A percentile compares a stretch with the other conserved stretches of the same genome.
Evolutionary conservation across 2,888 invertebrate species (phyloP).

Genomic region (Polymixis flavicincta): DNA sequence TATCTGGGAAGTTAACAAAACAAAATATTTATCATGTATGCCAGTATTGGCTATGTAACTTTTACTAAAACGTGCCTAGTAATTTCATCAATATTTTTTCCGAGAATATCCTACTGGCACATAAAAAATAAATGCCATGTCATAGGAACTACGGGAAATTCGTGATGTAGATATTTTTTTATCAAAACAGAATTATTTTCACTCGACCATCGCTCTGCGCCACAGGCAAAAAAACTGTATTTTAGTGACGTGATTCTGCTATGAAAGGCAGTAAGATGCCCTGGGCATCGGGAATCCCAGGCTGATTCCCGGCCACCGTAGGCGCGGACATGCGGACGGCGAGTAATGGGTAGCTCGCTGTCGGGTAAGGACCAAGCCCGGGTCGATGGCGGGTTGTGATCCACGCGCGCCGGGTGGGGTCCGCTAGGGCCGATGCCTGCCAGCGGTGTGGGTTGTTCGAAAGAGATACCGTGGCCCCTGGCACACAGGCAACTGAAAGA

Average conservation of each 20-base stretch:
- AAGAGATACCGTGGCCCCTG: too few species aligned
- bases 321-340: too few species aligned
- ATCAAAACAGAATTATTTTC: slow-evolving; percentile 11
- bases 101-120: neutral
- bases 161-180: slow-evolving; percentile 24
- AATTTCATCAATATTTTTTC: neutral
- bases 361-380: too few species aligned
- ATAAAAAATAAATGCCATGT: slow-evolving; percentile 12
- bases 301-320: too few species aligned
- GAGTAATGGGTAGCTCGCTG: too few species aligned
- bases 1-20: neutral
- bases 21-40: neutral
- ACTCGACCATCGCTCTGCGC: neutral
- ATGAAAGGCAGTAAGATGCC: too few species aligned
- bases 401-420: too few species aligned
- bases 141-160: neutral
- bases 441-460: too few species aligned
- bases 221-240: slow-evolving; percentile 11
- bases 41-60: neutral
- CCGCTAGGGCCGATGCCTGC: too few species aligned
- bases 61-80: neutral
- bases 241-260: slow-evolving; percentile 2
- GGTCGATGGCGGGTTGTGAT: too few species aligned
- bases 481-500: too few species aligned
- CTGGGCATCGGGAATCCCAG: too few species aligned